Conservation (phyloP, 2,888 invertebrate species). For the Nemoura dubitans region DNA sequence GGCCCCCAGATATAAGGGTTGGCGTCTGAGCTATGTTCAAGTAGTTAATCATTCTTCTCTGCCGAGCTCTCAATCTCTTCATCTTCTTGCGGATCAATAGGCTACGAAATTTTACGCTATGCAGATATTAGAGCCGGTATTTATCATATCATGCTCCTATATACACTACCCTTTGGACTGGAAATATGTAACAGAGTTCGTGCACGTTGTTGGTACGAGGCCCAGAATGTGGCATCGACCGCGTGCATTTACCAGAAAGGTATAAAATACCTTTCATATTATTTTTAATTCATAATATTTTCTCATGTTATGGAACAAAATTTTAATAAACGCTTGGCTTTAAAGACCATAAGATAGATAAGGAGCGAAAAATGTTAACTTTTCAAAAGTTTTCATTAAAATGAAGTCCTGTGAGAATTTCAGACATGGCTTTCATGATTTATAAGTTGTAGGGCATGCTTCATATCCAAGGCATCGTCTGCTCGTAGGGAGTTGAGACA, state of each 20-base stretch:
- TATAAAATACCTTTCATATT: not conserved
- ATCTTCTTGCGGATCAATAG: not conserved
- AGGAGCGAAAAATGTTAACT: constrained; percentile 30
- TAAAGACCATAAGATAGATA: not conserved
- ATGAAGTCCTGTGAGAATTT: constrained; percentile 1
- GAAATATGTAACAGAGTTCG: not conserved
- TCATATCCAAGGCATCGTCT: not conserved
- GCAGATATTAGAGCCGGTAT: not conserved
- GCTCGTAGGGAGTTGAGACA: constrained; percentile 17
- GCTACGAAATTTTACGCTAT: not conserved
- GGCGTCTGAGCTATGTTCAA: not conserved
- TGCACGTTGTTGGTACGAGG: not conserved
- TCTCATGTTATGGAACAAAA: not conserved
- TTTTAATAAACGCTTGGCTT: constrained; percentile 8
- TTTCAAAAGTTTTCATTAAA: constrained; percentile 38
- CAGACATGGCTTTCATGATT: constrained; percentile 7
- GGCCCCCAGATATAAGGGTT: not conserved
- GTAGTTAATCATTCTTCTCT: not conserved
- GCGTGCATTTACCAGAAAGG: not conserved
- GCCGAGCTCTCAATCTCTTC: not conserved
- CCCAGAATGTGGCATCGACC: constrained; percentile 4
- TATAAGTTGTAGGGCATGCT: not conserved
- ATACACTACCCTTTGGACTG: not conserved
- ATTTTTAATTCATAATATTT: not conserved
- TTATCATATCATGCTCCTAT: not conserved